Conservation (phyloP, 1,140 invertebrate species). For the Drosophila biarmipes region DNA sequence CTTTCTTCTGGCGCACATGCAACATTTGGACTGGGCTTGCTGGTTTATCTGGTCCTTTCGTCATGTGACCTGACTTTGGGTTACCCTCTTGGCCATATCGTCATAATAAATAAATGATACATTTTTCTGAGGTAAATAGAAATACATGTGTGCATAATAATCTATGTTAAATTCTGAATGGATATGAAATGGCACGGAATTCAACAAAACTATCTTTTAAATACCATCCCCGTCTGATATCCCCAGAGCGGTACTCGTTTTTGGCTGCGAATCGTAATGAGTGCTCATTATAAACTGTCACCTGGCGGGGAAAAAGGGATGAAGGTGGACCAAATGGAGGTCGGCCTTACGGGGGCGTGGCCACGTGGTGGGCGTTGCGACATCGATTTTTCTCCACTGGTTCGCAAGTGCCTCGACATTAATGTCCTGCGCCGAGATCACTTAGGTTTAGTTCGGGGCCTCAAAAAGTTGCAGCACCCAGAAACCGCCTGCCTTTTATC, state of each 20-base stretch:
- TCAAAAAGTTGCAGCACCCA: slow-evolving; percentile 19
- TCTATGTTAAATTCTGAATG: too few species aligned
- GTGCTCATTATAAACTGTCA: slow-evolving; percentile 54
- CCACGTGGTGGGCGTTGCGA: neutral
- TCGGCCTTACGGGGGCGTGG: slow-evolving; percentile 8
- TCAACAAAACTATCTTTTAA: neutral
- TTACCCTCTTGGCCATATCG: neutral
- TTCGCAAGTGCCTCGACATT: slow-evolving; percentile 4
- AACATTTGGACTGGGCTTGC: slow-evolving; percentile 52
- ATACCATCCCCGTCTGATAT: neutral
- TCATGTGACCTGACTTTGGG: neutral
- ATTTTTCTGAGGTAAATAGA: too few species aligned
- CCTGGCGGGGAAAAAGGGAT: neutral
- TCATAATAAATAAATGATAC: too few species aligned
- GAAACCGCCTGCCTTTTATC: slow-evolving; percentile 34
- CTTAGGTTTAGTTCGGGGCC: neutral
- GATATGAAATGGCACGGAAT: too few species aligned
- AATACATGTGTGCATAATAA: too few species aligned
- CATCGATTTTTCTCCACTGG: slow-evolving; percentile 27
- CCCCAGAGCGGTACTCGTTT: neutral
- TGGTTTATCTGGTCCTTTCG: slow-evolving; percentile 25
- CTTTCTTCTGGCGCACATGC: slow-evolving; percentile 49
- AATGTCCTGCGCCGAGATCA: slow-evolving; percentile 10
- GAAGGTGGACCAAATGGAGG: neutral
- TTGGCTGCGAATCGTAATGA: slow-evolving; percentile 30